Conservation (phyloP, 2,888 invertebrate species). For the Nematopogon swammerdamellus region DNA sequence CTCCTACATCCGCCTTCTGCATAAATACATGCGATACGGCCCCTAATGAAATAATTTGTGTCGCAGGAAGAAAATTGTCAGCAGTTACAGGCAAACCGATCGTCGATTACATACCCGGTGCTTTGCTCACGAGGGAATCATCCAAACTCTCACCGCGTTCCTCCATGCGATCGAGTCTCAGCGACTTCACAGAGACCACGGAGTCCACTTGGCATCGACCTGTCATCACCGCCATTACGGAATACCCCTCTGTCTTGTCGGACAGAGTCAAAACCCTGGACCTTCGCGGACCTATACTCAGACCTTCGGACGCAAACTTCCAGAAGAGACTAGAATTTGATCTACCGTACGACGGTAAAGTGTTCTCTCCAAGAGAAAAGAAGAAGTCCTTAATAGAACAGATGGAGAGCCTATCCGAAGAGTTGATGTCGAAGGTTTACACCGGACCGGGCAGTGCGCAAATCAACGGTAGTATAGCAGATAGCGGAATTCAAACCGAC, state of each 20-base stretch:
- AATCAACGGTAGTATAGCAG: constrained; percentile 45
- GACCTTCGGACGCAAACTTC: constrained; percentile 21
- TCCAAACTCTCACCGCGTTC: constrained; percentile 41
- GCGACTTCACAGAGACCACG: constrained; percentile 51
- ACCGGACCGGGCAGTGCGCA: constrained; percentile 46
- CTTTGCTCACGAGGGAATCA: constrained; percentile 22
- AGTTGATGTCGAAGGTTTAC: constrained; percentile 35
- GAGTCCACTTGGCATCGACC: constrained; percentile 48
- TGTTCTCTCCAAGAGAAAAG: not conserved
- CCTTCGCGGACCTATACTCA: constrained; percentile 8
- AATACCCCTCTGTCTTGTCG: constrained; percentile 44
- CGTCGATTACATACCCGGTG: constrained; percentile 46
- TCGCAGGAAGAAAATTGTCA: not conserved
- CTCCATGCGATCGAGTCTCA: constrained; percentile 43
- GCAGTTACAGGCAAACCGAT: constrained; percentile 39
- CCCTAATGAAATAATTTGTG: no score
- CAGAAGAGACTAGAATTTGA: constrained; percentile 44
- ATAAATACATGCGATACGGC: no score
- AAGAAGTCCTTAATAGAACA: constrained; percentile 24
- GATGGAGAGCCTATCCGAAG: constrained; percentile 41
- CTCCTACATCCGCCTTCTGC: no score
- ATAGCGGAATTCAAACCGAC: constrained; percentile 48
- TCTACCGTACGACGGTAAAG: not conserved
- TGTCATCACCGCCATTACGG: constrained; percentile 22
- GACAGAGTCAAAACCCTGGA: constrained; percentile 36